phyloP scores from a whole-genome alignment of 1,140 invertebrate species.

The Drosophila arawakana region DNA sequence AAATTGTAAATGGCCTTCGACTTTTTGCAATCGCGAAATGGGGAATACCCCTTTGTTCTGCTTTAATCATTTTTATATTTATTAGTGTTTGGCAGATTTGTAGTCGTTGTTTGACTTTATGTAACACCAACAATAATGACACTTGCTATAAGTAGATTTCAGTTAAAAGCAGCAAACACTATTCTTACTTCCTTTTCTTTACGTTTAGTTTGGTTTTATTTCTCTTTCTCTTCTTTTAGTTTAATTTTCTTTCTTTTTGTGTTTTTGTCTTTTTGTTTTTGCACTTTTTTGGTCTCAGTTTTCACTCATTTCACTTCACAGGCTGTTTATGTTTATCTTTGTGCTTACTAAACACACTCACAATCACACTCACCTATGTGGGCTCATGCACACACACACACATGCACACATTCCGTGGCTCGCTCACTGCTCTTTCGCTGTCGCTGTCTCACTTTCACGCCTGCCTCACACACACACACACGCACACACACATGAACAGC shows the following conservation, averaged over 20 bases:
- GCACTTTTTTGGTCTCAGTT: slow-evolving; percentile 48
- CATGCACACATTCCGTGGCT: slow-evolving; percentile 12
- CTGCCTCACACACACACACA: slow-evolving; percentile 20
- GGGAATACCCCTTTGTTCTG: background rate
- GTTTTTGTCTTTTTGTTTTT: background rate
- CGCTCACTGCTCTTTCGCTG: slow-evolving; percentile 1
- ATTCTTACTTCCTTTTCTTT: background rate
- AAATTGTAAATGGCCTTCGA: slow-evolving; percentile 6
- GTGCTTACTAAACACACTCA: slow-evolving; percentile 21
- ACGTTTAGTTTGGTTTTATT: too few relatives aligned
- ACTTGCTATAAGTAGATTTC: slow-evolving; percentile 1
- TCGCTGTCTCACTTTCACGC: slow-evolving; percentile 3
- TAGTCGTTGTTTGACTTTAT: slow-evolving; percentile 3
- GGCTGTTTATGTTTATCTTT: slow-evolving; percentile 68
- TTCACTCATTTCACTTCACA: slow-evolving; percentile 43
- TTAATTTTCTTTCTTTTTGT: background rate
- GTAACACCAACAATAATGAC: slow-evolving; percentile 6
- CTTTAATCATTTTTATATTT: background rate
- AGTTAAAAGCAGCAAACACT: slow-evolving; percentile 3
- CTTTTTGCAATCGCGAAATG: slow-evolving; percentile 3
- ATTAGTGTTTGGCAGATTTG: background rate
- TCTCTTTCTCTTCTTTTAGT: background rate
- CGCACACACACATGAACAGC: slow-evolving; percentile 43
- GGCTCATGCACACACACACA: slow-evolving; percentile 32
- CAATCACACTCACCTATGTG: background rate